Percentiles rank a stretch among this genome's conserved stretches.
Conservation (phyloP, 2,888 invertebrate species). For the Nectonema munidae region DNA sequence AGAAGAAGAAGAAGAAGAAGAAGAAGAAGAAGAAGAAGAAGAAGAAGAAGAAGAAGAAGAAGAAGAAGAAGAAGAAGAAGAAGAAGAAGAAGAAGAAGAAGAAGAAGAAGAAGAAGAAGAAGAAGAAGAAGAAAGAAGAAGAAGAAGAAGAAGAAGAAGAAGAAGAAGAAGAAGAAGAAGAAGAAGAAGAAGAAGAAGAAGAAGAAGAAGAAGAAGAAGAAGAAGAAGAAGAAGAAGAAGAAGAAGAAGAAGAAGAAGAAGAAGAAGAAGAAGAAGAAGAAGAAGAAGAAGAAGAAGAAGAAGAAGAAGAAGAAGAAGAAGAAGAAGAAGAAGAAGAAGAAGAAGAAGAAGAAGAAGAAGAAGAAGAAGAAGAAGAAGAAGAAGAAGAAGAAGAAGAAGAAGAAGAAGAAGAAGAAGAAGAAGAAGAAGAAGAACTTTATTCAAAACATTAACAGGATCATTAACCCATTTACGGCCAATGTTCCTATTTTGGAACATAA, state of each 20-base stretch:
- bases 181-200: slow-evolving; percentile 12
- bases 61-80: slow-evolving; percentile 12
- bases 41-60: slow-evolving; percentile 12
- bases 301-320: slow-evolving; percentile 10
- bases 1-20: slow-evolving; percentile 11
- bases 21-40: slow-evolving; percentile 12
- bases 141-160: slow-evolving; percentile 12
- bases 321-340: slow-evolving; percentile 11
- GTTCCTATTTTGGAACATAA: no score
- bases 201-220: slow-evolving; percentile 12
- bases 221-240: slow-evolving; percentile 13
- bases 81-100: slow-evolving; percentile 12
- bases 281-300: slow-evolving; percentile 6
- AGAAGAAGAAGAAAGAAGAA: slow-evolving; percentile 12
- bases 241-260: slow-evolving; percentile 13
- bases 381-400: slow-evolving; percentile 12
- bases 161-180: slow-evolving; percentile 12
- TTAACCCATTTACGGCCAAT: neutral
- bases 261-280: slow-evolving; percentile 13
- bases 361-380: slow-evolving; percentile 12
- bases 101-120: slow-evolving; percentile 12
- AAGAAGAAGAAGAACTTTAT: no score
- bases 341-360: slow-evolving; percentile 12
- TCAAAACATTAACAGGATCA: neutral
- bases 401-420: slow-evolving; percentile 12